phyloP scores from a whole-genome alignment of 2,888 invertebrate genomes.

The Auanema sp. region DNA sequence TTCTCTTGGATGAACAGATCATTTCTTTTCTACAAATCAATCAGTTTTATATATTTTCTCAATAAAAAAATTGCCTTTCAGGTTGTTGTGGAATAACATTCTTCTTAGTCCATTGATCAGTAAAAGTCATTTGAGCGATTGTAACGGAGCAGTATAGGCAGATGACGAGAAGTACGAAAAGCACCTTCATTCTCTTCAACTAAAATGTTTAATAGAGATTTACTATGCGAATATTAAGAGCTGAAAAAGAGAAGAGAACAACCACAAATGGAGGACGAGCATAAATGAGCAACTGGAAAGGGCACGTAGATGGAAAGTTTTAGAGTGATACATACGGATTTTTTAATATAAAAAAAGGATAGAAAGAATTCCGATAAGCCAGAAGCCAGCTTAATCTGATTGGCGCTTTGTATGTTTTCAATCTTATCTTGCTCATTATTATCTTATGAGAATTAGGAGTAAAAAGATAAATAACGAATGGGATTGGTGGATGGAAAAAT shows the following conservation, averaged over 20 bases:
- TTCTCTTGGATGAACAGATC: background rate
- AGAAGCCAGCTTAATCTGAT: too few species aligned
- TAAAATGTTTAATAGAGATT: background rate
- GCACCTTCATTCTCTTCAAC: constrained; percentile 11
- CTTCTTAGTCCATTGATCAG: constrained; percentile 45
- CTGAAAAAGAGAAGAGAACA: too few species aligned
- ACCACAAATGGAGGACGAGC: background rate
- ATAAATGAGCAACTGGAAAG: background rate
- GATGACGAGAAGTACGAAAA: constrained; percentile 19
- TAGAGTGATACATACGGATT: background rate
- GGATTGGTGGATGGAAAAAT: too few species aligned
- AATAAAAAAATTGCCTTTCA: background rate
- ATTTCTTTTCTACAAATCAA: background rate
- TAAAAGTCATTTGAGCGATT: constrained; percentile 43
- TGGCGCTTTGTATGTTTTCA: too few species aligned
- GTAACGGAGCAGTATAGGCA: constrained; percentile 21
- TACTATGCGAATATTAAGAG: constrained; percentile 6
- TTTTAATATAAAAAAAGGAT: too few species aligned
- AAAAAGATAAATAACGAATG: too few species aligned
- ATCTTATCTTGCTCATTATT: too few species aligned
- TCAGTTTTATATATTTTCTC: background rate
- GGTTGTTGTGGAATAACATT: constrained; percentile 1
- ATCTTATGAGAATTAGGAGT: too few species aligned
- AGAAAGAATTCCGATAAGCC: too few species aligned
- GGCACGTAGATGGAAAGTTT: constrained; percentile 1